These are phyloP conservation scores for Pungitius pungitius DNA, from an alignment of 2,113 vertebrate genomes.

Conservation along the genomic window DNA sequence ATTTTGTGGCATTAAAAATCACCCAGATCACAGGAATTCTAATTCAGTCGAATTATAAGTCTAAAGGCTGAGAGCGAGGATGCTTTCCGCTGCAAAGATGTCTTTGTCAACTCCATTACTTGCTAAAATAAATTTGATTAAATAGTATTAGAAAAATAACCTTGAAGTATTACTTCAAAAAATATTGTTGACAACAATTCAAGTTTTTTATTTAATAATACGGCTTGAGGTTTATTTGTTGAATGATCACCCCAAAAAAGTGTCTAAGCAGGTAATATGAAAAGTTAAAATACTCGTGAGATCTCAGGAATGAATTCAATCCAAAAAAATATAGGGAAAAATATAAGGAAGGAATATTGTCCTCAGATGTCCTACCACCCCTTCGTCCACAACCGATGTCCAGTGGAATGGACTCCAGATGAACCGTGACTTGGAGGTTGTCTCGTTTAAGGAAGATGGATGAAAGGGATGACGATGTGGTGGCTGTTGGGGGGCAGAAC, in stretches of 20 bases:
- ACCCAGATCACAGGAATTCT: conserved; percentile 59
- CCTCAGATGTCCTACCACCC: too few species aligned
- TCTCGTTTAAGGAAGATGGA: too few species aligned
- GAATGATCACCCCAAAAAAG: neutral
- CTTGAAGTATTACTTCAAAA: neutral
- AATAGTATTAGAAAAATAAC: neutral
- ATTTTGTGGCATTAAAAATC: conserved; percentile 72
- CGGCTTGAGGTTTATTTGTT: neutral
- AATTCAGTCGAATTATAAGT: conserved; percentile 28
- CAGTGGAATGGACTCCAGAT: too few species aligned
- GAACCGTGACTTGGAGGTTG: too few species aligned
- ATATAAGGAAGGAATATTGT: too few species aligned
- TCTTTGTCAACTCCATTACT: neutral
- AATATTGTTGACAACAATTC: neutral
- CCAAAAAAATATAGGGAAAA: too few species aligned
- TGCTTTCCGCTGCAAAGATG: neutral
- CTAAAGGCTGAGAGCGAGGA: conserved; percentile 10
- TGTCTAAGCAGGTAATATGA: too few species aligned
- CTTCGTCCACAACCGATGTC: too few species aligned
- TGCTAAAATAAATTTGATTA: neutral
- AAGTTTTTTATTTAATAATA: neutral
- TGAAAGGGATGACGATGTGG: too few species aligned
- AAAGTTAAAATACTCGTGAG: too few species aligned
- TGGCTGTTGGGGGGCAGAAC: too few species aligned
- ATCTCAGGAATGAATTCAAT: too few species aligned